These are phyloP conservation scores for Pristiophorus japonicus DNA, from an alignment of 2,113 vertebrate species.

Conservation along the genomic window DNA sequence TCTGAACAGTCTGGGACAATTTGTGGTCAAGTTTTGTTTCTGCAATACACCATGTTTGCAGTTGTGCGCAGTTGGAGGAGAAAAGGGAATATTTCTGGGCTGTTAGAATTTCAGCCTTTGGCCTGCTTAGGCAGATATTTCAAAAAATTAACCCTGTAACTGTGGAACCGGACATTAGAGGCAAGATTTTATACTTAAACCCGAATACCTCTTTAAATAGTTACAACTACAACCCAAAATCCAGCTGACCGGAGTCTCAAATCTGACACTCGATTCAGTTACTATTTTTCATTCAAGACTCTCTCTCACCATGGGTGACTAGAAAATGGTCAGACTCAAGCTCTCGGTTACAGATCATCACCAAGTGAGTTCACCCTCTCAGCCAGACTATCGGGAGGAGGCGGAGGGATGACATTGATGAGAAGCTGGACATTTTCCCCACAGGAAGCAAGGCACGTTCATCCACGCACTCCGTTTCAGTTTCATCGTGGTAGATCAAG, in stretches of 20 bases:
- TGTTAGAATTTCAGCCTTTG: not conserved
- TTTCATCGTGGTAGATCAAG: not conserved
- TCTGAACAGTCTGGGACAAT: not conserved
- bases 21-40: not conserved
- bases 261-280: not conserved
- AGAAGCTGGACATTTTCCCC: not conserved
- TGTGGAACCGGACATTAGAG: not conserved
- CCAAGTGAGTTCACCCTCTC: not conserved
- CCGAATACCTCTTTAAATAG: not conserved
- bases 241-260: not conserved
- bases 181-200: not conserved
- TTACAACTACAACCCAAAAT: not conserved
- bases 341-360: not conserved
- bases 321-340: not conserved
- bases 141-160: not conserved
- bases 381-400: not conserved
- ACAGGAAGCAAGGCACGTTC: not conserved
- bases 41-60: no score
- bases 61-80: no score
- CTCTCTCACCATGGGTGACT: not conserved
- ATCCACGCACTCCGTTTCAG: not conserved
- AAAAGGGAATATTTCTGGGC: not conserved
- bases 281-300: not conserved
- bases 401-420: not conserved
- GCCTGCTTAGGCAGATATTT: not conserved